phyloP scores from a whole-genome alignment of 35 echinoderm and acorn worm genomes.

The Holothuria glaberrima region DNA sequence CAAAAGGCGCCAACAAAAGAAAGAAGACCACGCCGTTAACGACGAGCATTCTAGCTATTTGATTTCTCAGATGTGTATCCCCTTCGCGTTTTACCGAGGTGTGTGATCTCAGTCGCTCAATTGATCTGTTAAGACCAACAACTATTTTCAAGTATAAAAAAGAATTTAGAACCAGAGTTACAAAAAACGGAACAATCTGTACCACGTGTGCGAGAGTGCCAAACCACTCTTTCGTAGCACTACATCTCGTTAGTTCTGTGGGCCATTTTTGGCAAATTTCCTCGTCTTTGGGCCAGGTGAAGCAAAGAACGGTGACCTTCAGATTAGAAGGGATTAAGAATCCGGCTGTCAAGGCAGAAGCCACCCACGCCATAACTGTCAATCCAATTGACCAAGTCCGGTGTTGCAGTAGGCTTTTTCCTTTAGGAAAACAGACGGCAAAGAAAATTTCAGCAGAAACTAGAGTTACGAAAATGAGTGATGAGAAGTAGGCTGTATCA shows the following conservation, averaged over 20 bases:
- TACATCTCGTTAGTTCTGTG: neutral
- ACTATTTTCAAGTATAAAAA: constrained; percentile 55
- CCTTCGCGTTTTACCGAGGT: constrained; percentile 32
- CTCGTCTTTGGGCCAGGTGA: neutral
- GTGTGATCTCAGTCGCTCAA: constrained; percentile 20
- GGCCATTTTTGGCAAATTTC: no score
- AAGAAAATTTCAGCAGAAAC: constrained; percentile 72
- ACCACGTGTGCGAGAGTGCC: constrained; percentile 22
- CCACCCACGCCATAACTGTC: constrained; percentile 27
- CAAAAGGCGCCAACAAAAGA: constrained; percentile 57
- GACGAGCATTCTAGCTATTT: constrained; percentile 62
- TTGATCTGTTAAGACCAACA: constrained; percentile 18
- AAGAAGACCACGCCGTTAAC: constrained; percentile 66
- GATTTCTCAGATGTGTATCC: constrained; percentile 57
- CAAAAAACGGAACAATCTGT: constrained; percentile 55
- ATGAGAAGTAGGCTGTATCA: constrained; percentile 71
- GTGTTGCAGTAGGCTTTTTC: constrained; percentile 49
- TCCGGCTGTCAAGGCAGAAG: constrained; percentile 31
- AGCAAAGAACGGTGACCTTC: neutral
- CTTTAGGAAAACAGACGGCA: constrained; percentile 68
- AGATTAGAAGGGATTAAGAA: constrained; percentile 3
- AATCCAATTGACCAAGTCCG: constrained; percentile 40
- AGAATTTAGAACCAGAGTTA: constrained; percentile 32
- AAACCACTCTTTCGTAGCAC: constrained; percentile 11
- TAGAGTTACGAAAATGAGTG: constrained; percentile 63